phyloP scores from a whole-genome alignment of 2,797 vertebrate genomes.

The Sus cebifrons region DNA sequence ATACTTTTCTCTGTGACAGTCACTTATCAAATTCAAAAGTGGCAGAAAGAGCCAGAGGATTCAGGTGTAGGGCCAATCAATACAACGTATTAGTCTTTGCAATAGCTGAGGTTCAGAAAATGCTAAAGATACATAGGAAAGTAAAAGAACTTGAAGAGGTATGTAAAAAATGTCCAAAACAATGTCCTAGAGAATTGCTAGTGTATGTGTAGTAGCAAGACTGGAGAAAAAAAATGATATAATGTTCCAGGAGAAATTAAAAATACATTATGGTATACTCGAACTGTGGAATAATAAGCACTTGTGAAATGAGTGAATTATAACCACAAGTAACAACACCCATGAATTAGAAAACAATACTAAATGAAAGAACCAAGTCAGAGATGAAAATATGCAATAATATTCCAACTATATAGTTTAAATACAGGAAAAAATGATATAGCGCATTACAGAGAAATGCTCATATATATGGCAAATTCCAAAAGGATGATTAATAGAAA shows the following conservation, averaged over 20 bases:
- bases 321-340: not conserved
- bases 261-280: not conserved
- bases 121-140: not conserved
- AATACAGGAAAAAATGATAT: constrained; percentile 12
- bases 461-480: not conserved
- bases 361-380: not conserved
- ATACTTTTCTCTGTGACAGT: not conserved
- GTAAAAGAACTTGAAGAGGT: not conserved
- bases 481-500: not conserved
- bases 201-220: not conserved
- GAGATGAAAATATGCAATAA: not conserved
- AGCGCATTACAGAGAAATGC: not conserved
- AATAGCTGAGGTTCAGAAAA: not conserved
- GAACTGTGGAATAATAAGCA: not conserved
- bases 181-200: not conserved
- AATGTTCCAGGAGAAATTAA: not conserved
- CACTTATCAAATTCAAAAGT: not conserved
- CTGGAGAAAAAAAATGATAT: not conserved
- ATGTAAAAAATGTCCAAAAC: not conserved
- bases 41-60: not conserved
- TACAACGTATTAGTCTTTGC: not conserved
- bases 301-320: not conserved
- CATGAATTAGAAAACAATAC: not conserved
- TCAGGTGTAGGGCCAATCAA: not conserved
- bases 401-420: not conserved